Evolutionary conservation across 2,113 vertebrate genomes (phyloP), one percentile per base, ranked within the genome.

Genomic region (Catharus bicknelli): DNA sequence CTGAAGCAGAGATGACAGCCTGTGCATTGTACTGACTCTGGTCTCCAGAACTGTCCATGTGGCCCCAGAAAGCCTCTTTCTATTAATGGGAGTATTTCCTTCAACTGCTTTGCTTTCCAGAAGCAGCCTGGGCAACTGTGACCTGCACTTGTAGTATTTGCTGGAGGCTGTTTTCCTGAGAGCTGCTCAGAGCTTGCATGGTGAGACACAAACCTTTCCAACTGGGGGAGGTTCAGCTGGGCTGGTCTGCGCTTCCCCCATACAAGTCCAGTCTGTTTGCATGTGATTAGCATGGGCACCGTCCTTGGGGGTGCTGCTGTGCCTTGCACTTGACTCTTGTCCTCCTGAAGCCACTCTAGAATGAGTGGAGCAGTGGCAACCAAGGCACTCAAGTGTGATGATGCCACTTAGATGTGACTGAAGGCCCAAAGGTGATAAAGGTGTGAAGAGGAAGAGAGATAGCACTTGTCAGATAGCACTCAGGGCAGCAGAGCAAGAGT

Each of bases 51-150:
- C 38, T 77, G 51, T 40, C 88, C 72, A 30, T 0, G 4, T 73
- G 63, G 72, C 51, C 85, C 43, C 79, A 80, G 83, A 83, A 94
- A 85, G 21, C 48, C 42, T 91, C 86, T 63, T 95, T 87, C 84
- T 91, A 42, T 85, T 94, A 92, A 83, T 25, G 55, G 83, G 88
- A 77, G 57, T 74, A 17, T 73, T 90, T 91, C 57, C 59, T 80
- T 91, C 78, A 69, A 29, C 59, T 67, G 38, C 72, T 86, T 76
- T 74, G 63, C 90, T 93, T 92, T 95, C 68, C 80, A 95, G 94
- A 88, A 83, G 92, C 53, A 57, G 47, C 61, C 21, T 40, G 55
- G 62, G 18, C 63, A 94, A 64, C 87, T 86, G 63, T 0, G 2
- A 88, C 57, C 87, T 0, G 0, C 2, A 10, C 63, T 94, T 80